phyloP scores from a whole-genome alignment of 2,797 vertebrate species.

The Mus caroli region DNA sequence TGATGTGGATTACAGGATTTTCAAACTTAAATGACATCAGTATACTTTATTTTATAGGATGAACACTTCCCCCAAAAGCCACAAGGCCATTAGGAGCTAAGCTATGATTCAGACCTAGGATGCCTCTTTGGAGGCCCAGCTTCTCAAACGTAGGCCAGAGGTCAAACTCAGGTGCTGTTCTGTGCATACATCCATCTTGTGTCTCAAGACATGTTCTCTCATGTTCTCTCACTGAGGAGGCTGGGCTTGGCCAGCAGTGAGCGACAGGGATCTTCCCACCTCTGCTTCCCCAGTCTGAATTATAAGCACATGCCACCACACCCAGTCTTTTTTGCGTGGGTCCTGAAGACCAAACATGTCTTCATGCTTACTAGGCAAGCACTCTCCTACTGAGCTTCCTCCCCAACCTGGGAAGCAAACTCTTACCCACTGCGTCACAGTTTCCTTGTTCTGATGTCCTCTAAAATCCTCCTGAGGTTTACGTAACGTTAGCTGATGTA shows the following conservation, averaged over 20 bases:
- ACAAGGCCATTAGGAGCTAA: neutral
- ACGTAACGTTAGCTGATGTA: neutral
- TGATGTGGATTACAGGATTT: neutral
- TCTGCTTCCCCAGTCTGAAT: neutral
- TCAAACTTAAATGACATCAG: neutral
- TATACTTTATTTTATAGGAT: neutral
- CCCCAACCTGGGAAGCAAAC: neutral
- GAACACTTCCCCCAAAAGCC: neutral
- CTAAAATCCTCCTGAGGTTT: neutral
- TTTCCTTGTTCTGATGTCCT: neutral
- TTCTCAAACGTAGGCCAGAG: neutral
- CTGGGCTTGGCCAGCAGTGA: neutral
- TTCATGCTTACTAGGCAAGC: neutral
- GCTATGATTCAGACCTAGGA: neutral
- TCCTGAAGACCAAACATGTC: neutral
- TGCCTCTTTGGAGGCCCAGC: neutral
- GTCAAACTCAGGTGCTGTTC: neutral
- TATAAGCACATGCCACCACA: neutral
- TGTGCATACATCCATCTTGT: neutral
- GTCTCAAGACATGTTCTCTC: neutral
- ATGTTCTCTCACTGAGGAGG: neutral
- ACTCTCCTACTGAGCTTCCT: neutral
- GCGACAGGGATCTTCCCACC: neutral
- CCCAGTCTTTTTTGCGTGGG: neutral
- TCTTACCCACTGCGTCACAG: neutral